Conservation (phyloP, 2,113 vertebrate species). For the Strix uralensis region DNA sequence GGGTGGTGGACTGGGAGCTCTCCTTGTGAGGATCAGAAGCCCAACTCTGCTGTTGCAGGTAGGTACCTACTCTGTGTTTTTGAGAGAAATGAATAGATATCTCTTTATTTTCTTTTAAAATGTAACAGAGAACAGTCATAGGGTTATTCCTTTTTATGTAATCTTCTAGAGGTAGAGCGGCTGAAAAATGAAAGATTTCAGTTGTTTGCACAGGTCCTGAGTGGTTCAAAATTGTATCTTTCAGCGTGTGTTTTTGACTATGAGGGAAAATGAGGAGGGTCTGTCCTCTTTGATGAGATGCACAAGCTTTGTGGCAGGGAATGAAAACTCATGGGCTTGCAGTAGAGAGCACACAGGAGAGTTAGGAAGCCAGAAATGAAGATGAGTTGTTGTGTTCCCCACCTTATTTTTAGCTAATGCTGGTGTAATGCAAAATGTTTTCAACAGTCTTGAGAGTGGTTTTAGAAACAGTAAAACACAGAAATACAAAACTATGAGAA, state of each 20-base stretch:
- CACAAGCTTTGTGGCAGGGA: neutral
- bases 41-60: neutral
- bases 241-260: neutral
- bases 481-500: neutral
- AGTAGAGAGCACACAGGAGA: neutral
- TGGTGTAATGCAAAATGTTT: neutral
- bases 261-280: neutral
- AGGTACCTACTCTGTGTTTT: neutral
- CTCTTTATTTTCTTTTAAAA: neutral
- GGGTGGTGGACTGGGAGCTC: neutral
- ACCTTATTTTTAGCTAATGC: neutral
- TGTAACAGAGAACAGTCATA: rapidly evolving
- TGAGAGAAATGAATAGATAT: neutral
- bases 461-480: neutral
- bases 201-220: neutral
- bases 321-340: neutral
- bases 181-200: neutral
- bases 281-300: neutral
- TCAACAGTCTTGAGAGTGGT: neutral
- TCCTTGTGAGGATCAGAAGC: neutral
- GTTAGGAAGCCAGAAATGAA: neutral
- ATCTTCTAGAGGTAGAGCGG: neutral
- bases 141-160: neutral
- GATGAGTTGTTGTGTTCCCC: neutral
- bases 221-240: neutral